These are phyloP conservation scores for Spizella passerina DNA, from an alignment of 2,797 vertebrate species.

Conservation along the genomic window DNA sequence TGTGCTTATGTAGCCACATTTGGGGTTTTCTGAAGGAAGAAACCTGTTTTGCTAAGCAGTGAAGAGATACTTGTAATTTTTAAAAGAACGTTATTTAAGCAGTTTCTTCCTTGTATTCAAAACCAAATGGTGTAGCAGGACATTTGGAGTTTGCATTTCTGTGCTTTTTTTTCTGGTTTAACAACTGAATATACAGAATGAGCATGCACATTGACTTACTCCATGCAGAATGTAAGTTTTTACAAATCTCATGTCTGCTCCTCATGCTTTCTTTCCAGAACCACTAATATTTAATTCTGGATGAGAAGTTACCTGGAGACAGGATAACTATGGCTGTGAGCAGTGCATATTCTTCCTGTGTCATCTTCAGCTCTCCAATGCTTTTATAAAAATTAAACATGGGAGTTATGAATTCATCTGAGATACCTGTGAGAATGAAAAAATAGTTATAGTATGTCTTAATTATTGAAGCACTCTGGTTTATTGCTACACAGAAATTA, in stretches of 20 bases:
- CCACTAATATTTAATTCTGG: not conserved
- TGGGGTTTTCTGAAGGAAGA: not conserved
- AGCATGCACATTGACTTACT: not conserved
- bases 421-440: conserved; percentile 83
- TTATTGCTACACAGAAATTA: not conserved
- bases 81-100: not conserved
- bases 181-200: not conserved
- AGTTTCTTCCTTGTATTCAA: not conserved
- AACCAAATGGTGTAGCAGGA: not conserved
- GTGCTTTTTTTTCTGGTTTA: not conserved
- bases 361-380: conserved; percentile 91
- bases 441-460: not conserved
- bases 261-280: not conserved
- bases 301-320: conserved; percentile 82
- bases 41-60: not conserved
- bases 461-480: not conserved
- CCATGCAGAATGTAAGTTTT: not conserved
- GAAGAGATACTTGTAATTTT: not conserved
- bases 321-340: conserved; percentile 94
- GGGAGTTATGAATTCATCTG: conserved; percentile 93
- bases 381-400: conserved; percentile 99
- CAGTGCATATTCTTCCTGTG: conserved; percentile 91
- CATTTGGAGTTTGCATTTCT: not conserved
- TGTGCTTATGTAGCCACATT: not conserved
- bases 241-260: not conserved